Evolutionary conservation across 2,888 invertebrate species (phyloP), one percentile per base, ranked within the genome.

Genomic region (Protodeltote pygarga): DNA sequence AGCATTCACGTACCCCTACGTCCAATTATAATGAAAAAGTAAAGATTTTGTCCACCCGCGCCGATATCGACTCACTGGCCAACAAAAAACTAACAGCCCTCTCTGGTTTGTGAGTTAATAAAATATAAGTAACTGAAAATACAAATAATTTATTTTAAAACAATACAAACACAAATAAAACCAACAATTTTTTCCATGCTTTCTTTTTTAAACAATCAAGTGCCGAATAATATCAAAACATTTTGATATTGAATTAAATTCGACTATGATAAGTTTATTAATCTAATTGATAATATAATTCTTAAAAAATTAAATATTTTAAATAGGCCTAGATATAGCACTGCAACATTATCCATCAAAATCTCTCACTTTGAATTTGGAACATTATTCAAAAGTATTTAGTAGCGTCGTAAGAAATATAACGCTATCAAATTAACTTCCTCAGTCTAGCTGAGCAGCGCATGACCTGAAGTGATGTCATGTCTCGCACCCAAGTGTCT

Each of bases 1-100:
- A 82, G 73, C 61, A 45, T 60, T 66, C 72, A 70, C 72, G 45
- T 57, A 66, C 50, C 67, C 75, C 74, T 64, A 54, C 47, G 65
- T 67, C 82, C 89, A 87, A 89, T 89, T 90, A 89, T 85, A 77
- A 69, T 63, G 71, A 68, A 70, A 68, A 67, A 62, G 64, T 60
- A 71, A 70, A 74, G 72, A 74, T 77, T 76, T 73, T 78, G 83
- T 84, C 83, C 83, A 78, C 75, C 65, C 68, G 70, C 64, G 45
- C 50, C 50, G 65, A 46, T 62, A 65, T 51, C 61, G 61, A 48
- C 71, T 72, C 77, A 73, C 61, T 51, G 71, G 46, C 53, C 54
- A 62, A 50, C 63, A 72, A 75, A 75, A 51, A 31, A 23, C 31
- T 20, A 9, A 48, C 21, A 9, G 15, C 33, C 3, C 8, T 11